phyloP scores from a whole-genome alignment of 2,888 invertebrate genomes.

The Ichneumoninae sp. region DNA sequence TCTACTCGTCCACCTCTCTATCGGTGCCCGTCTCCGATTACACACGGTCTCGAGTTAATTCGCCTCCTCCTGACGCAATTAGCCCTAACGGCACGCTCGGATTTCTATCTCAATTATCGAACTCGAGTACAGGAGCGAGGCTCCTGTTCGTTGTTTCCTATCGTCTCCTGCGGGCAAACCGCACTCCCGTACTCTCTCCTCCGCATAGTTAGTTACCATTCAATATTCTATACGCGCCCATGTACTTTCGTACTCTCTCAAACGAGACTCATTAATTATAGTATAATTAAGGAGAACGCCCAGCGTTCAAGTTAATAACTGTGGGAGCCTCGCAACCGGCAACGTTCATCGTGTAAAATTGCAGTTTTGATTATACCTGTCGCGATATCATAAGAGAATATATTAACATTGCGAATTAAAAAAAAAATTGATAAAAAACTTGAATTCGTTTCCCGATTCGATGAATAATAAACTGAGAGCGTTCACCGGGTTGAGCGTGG shows the following conservation, averaged over 20 bases:
- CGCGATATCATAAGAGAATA: constrained; percentile 7
- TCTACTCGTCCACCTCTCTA: not conserved
- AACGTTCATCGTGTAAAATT: constrained; percentile 40
- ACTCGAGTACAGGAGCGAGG: constrained; percentile 40
- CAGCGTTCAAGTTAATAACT: constrained; percentile 45
- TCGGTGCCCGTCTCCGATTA: constrained; percentile 8
- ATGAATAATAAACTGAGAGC: constrained; percentile 51
- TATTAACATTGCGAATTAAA: constrained; percentile 19
- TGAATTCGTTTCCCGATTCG: not conserved
- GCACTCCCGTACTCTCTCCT: not conserved
- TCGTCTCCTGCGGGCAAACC: constrained; percentile 20
- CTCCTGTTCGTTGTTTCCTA: constrained; percentile 10
- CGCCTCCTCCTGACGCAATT: constrained; percentile 33
- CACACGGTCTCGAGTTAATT: constrained; percentile 42
- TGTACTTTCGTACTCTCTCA: constrained; percentile 35
- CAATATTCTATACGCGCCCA: constrained; percentile 60
- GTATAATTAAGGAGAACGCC: constrained; percentile 57
- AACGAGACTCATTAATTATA: constrained; percentile 61
- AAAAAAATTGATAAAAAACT: not conserved
- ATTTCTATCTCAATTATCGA: constrained; percentile 62
- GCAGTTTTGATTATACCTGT: not conserved
- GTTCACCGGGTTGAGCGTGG: not conserved
- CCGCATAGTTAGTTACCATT: constrained; percentile 37
- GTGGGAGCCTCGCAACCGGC: not conserved
- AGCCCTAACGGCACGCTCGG: constrained; percentile 45